phyloP scores from a whole-genome alignment of 1,140 invertebrate species.

The Drosophila ananassae region DNA sequence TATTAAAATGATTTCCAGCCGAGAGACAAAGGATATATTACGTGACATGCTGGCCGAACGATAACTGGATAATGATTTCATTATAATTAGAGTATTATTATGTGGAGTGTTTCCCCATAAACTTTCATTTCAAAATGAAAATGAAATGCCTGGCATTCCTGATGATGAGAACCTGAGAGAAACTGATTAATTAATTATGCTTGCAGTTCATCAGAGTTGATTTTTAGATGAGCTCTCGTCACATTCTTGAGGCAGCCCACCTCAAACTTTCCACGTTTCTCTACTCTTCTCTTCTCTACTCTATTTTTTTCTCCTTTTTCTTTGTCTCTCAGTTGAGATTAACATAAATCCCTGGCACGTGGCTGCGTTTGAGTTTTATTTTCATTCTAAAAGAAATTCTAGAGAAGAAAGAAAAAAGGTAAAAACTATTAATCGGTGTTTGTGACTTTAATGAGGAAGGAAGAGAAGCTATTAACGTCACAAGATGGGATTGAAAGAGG shows the following conservation, averaged over 20 bases:
- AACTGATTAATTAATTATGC: slow-evolving; percentile 14
- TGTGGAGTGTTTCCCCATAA: no score
- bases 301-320: background rate
- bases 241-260: slow-evolving; percentile 2
- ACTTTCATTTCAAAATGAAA: no score
- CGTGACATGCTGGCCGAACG: no score
- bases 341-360: slow-evolving; percentile 53
- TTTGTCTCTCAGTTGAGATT: slow-evolving; percentile 23
- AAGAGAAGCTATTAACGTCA: no score
- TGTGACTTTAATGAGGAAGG: background rate
- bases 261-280: background rate
- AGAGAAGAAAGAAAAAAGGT: background rate
- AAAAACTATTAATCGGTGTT: background rate
- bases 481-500: no score
- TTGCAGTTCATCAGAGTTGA: slow-evolving; percentile 22
- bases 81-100: no score
- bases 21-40: no score
- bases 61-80: no score
- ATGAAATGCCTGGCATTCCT: no score
- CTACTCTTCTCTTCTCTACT: background rate
- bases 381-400: slow-evolving; percentile 45
- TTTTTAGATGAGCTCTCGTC: slow-evolving; percentile 9
- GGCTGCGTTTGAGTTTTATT: slow-evolving; percentile 30
- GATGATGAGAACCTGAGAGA: no score
- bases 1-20: no score